Evolutionary conservation across 2,113 vertebrate genomes (phyloP).

Genomic region (Catagonus wagneri): DNA sequence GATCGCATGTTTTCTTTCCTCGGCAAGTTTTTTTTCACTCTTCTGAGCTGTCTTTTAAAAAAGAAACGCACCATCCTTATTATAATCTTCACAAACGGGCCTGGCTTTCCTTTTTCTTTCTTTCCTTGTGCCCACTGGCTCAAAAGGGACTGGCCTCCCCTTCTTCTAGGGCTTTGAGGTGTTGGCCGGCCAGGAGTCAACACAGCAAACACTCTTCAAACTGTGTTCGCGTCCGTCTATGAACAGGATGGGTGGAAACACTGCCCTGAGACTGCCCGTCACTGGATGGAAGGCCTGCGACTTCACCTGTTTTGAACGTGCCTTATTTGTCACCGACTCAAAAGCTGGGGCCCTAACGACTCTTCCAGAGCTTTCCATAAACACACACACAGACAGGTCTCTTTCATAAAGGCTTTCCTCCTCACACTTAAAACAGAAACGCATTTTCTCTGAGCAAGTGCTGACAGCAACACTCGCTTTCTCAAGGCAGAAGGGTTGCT

Average conservation of each 20-base stretch:
- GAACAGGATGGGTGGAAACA: neutral
- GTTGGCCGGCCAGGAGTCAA: neutral
- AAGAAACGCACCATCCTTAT: neutral
- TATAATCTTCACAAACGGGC: neutral
- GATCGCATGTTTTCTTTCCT: neutral
- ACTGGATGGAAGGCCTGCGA: neutral
- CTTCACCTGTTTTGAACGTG: slow-evolving; percentile 58
- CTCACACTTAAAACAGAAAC: slow-evolving; percentile 76
- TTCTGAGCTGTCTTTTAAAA: neutral
- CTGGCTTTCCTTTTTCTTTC: neutral
- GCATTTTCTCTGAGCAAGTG: slow-evolving; percentile 73
- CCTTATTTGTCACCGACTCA: slow-evolving; percentile 51
- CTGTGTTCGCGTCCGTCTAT: neutral
- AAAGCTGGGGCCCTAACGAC: slow-evolving; percentile 66
- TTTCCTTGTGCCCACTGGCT: neutral
- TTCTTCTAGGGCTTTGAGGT: neutral
- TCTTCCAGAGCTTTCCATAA: slow-evolving; percentile 47
- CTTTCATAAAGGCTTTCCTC: slow-evolving; percentile 64
- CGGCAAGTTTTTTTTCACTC: neutral
- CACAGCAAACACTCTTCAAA: neutral
- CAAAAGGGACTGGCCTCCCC: neutral
- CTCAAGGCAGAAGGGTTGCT: slow-evolving; percentile 76
- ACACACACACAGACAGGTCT: neutral
- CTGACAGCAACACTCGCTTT: slow-evolving; percentile 69
- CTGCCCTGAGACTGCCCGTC: neutral